Percentiles rank a stretch among this genome's conserved stretches.
Evolutionary conservation across 2,113 vertebrate species (phyloP).

Genomic region (Lichenostomus cassidix): DNA sequence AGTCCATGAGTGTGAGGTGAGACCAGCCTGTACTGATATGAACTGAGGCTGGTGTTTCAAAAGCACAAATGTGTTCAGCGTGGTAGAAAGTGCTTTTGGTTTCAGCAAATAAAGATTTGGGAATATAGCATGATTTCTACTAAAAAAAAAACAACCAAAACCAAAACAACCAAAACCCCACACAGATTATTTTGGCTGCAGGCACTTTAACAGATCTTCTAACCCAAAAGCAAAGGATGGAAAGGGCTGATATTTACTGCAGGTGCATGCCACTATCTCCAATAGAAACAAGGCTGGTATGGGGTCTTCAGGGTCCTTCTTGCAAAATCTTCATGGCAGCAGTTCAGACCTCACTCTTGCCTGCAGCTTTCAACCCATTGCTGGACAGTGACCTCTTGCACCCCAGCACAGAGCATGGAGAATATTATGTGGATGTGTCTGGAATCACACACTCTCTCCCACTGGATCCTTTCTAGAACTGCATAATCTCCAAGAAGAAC

Average conservation of each 20-base stretch:
- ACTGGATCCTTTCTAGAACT: not conserved
- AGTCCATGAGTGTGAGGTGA: not conserved
- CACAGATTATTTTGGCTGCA: not conserved
- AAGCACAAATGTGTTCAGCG: not conserved
- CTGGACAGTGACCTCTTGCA: not conserved
- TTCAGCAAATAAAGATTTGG: not conserved
- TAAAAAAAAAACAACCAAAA: no score
- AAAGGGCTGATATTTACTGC: not conserved
- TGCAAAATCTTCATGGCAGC: not conserved
- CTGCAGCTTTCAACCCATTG: rapidly evolving
- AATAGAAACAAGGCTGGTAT: not conserved
- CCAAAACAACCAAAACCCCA: rapidly evolving
- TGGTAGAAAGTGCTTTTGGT: not conserved
- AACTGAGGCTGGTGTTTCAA: not conserved
- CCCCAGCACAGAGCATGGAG: not conserved
- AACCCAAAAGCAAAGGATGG: not conserved
- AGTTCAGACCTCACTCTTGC: not conserved
- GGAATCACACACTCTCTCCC: not conserved
- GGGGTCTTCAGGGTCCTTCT: not conserved
- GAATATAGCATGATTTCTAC: not conserved
- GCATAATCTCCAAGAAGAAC: not conserved
- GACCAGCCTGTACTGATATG: not conserved
- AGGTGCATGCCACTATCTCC: not conserved
- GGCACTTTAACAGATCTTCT: not conserved
- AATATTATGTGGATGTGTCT: not conserved